phyloP scores from a whole-genome alignment of 2,113 vertebrate species.

The Triplophysa dalaica region DNA sequence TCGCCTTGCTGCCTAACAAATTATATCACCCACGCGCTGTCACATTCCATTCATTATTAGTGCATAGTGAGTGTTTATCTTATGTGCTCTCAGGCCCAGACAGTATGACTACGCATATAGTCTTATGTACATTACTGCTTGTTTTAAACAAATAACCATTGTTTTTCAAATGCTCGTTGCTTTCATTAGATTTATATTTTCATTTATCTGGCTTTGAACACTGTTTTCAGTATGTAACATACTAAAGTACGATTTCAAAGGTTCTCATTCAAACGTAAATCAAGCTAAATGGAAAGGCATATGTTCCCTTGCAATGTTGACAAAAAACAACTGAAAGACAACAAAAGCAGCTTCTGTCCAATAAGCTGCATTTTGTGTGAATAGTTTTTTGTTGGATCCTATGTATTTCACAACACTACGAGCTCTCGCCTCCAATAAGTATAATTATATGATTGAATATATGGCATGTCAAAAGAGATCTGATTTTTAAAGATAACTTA shows the following conservation, averaged over 20 bases:
- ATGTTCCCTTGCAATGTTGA: not conserved
- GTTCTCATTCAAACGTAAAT: not conserved
- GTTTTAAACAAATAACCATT: not conserved
- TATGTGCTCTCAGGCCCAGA: not conserved
- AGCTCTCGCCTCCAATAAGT: not conserved
- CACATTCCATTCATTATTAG: conserved; percentile 20
- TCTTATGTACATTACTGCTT: not conserved
- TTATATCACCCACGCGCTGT: conserved; percentile 11
- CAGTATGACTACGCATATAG: not conserved
- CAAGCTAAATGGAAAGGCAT: not conserved
- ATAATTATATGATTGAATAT: not conserved
- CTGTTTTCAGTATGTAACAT: no score
- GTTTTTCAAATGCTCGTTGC: not conserved
- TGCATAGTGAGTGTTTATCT: not conserved
- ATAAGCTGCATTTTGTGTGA: no score
- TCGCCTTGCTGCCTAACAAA: conserved; percentile 15
- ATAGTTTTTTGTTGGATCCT: not conserved
- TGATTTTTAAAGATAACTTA: not conserved
- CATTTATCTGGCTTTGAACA: not conserved
- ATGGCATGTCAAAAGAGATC: not conserved
- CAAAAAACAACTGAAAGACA: not conserved
- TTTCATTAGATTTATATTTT: conserved; percentile 15
- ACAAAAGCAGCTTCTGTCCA: not conserved
- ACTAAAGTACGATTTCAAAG: not conserved
- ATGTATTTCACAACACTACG: not conserved